A percentile compares a stretch with the other conserved stretches of the same genome.
Conservation (phyloP, 2,113 vertebrate species). For the Tapirus terrestris region DNA sequence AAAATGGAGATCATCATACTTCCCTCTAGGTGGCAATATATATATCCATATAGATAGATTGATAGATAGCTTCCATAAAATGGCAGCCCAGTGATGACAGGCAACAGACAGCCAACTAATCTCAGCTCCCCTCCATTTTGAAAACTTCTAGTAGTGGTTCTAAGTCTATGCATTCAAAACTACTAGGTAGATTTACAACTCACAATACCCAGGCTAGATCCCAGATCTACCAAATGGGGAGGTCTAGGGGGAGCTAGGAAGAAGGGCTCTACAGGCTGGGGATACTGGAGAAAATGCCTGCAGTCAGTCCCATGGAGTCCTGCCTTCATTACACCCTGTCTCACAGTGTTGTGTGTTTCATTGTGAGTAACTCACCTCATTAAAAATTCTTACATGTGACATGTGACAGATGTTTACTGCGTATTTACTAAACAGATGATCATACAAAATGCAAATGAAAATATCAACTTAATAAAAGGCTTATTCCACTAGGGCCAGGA, state of each 20-base stretch:
- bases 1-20: not conserved
- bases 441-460: not conserved
- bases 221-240: not conserved
- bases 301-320: not conserved
- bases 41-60: not conserved
- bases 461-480: not conserved
- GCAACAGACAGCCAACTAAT: not conserved
- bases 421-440: not conserved
- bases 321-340: not conserved
- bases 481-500: not conserved
- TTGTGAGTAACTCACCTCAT: not conserved
- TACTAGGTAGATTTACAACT: not conserved
- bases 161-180: not conserved
- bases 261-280: not conserved
- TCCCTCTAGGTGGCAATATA: not conserved
- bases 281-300: rapidly evolving
- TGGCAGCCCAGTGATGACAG: not conserved
- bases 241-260: not conserved
- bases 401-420: not conserved
- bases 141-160: not conserved
- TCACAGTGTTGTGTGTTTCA: not conserved
- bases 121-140: not conserved
- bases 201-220: not conserved
- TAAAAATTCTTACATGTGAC: not conserved
- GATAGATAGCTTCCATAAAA: not conserved